Percentiles rank a stretch among this genome's conserved stretches.
Conservation (phyloP, 2,888 invertebrate genomes). For the Zhuqinia jingwanae region DNA sequence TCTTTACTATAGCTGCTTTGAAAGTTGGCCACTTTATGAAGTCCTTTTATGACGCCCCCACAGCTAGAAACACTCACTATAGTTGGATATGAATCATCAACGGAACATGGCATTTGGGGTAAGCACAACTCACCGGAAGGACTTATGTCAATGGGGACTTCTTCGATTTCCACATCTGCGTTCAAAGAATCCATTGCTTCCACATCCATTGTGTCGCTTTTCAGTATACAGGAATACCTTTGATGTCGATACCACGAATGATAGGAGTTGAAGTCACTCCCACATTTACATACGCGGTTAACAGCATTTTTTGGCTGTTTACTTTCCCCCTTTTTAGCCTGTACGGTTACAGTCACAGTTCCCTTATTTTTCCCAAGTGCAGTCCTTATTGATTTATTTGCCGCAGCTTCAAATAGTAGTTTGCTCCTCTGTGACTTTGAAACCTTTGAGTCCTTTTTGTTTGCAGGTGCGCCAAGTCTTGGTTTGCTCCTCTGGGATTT, state of each 20-base stretch:
- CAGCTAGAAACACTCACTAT: neutral
- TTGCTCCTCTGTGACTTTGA: no score
- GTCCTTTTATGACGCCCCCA: constrained; percentile 4
- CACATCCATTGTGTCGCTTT: no score
- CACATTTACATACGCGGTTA: neutral
- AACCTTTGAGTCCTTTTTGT: no score
- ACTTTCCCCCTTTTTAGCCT: neutral
- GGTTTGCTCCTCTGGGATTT: no score
- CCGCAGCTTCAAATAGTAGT: no score
- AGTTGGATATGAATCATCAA: neutral
- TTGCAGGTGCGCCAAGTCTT: no score
- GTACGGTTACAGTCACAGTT: neutral
- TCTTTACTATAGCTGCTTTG: neutral
- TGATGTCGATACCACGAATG: neutral
- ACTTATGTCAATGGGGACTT: constrained; percentile 16
- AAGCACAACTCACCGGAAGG: neutral
- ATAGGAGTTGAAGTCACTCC: neutral
- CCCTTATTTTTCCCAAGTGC: constrained; percentile 4
- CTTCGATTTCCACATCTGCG: constrained; percentile 9
- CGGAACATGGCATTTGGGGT: neutral
- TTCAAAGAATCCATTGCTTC: neutral
- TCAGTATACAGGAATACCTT: neutral
- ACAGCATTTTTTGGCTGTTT: no score
- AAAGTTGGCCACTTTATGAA: neutral
- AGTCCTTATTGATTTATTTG: neutral